phyloP scores from a whole-genome alignment of 2,888 invertebrate genomes.

The Crioceris asparagi region DNA sequence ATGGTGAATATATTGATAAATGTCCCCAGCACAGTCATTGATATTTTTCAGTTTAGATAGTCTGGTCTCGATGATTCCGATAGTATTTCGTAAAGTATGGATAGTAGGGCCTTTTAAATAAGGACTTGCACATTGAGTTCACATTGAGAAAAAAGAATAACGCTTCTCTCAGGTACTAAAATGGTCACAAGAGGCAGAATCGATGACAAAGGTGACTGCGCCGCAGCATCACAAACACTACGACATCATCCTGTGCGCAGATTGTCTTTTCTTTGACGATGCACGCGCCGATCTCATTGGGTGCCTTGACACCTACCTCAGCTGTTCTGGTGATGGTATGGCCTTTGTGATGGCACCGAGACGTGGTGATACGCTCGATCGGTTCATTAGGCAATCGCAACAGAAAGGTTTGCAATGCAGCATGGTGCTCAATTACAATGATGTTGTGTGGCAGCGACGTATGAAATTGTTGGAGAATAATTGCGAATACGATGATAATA shows the following conservation, averaged over 20 bases:
- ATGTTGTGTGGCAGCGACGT: conserved; percentile 57
- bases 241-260: conserved; percentile 66
- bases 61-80: too few relatives aligned
- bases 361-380: conserved; percentile 58
- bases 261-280: conserved; percentile 71
- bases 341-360: conserved; percentile 68
- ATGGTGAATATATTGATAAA: too few relatives aligned
- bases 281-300: conserved; percentile 55
- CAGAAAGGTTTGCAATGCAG: conserved; percentile 48
- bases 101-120: too few relatives aligned
- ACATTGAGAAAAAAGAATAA: too few relatives aligned
- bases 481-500: conserved; percentile 54
- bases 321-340: conserved; percentile 48
- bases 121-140: too few relatives aligned
- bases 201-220: too few relatives aligned
- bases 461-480: conserved; percentile 45
- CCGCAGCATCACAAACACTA: too few relatives aligned
- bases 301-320: conserved; percentile 53
- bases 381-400: conserved; percentile 53
- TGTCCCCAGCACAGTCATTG: too few relatives aligned
- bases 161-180: conserved; percentile 39
- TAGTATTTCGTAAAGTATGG: too few relatives aligned
- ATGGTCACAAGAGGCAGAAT: conserved; percentile 39
- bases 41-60: too few relatives aligned
- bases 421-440: conserved; percentile 50